phyloP scores from a whole-genome alignment of 2,113 vertebrate species.

The Aviceda subcristata region DNA sequence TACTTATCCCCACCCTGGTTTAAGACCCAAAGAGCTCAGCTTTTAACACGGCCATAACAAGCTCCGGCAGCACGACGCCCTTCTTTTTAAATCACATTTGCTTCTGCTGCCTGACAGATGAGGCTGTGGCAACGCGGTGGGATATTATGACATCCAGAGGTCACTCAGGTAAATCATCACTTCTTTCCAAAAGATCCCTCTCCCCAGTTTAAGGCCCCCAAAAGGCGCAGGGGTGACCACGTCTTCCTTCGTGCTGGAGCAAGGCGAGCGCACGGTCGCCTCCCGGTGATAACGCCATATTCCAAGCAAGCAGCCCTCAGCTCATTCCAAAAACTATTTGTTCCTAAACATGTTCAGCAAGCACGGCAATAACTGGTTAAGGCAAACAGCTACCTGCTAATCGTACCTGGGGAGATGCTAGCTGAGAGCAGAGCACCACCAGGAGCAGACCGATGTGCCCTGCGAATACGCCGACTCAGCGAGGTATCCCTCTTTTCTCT shows the following conservation, averaged over 20 bases:
- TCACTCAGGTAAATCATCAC: not conserved
- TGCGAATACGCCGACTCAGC: fast-evolving
- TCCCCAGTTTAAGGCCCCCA: not conserved
- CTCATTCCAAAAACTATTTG: not conserved
- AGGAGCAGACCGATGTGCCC: not conserved
- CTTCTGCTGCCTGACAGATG: not conserved
- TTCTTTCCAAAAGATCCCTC: not conserved
- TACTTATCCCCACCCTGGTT: not conserved
- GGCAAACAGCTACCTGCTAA: not conserved
- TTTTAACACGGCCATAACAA: not conserved
- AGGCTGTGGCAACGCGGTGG: not conserved
- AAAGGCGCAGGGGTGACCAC: not conserved
- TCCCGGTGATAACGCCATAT: fast-evolving
- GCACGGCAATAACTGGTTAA: not conserved
- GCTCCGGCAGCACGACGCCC: not conserved
- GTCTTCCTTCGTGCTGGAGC: not conserved
- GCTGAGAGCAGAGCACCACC: not conserved
- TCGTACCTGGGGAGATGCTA: not conserved
- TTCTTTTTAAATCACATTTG: not conserved
- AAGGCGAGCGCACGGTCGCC: fast-evolving
- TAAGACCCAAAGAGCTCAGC: not conserved
- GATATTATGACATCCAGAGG: not conserved
- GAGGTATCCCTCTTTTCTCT: not conserved
- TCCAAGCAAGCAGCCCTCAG: not conserved
- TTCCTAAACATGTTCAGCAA: not conserved